Conservation (phyloP, 2,797 vertebrate genomes). For the Botia almorhae region DNA sequence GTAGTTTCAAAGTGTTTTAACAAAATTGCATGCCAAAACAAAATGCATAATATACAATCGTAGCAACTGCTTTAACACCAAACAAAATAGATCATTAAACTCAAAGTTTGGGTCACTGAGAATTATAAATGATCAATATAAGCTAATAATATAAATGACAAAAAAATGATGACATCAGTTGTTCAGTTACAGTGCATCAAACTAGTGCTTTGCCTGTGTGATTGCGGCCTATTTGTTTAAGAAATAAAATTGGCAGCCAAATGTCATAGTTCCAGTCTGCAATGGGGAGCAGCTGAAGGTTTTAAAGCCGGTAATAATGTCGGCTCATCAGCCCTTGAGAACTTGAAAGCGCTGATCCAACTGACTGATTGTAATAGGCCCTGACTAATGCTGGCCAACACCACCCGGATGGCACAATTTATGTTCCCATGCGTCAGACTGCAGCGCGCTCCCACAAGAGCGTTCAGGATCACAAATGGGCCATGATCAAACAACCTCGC, state of each 20-base stretch:
- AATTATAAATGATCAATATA: too few species aligned
- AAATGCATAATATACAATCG: too few species aligned
- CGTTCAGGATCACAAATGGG: constrained; percentile 31
- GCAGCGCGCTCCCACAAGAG: constrained; percentile 15
- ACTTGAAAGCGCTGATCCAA: constrained; percentile 50
- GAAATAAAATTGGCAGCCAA: constrained; percentile 37
- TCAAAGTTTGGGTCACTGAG: too few species aligned
- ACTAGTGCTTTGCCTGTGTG: constrained; percentile 29
- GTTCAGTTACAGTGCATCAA: background rate
- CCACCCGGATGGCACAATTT: constrained; percentile 36
- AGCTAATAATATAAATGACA: background rate
- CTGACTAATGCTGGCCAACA: constrained; percentile 47
- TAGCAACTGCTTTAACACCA: too few species aligned
- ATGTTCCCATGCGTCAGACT: constrained; percentile 35
- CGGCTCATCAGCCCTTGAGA: constrained; percentile 49
- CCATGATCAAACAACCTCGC: constrained; percentile 47
- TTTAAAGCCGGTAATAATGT: constrained; percentile 52
- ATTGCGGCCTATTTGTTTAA: constrained; percentile 38
- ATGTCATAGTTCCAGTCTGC: constrained; percentile 23
- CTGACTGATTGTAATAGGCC: constrained; percentile 59
- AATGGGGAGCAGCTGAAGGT: constrained; percentile 23
- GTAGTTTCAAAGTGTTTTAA: too few species aligned
- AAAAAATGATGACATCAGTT: background rate
- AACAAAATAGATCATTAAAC: too few species aligned
- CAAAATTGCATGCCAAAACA: too few species aligned